Evolutionary conservation across 2,113 vertebrate genomes (phyloP).

Genomic region (Larimichthys polyactis): DNA sequence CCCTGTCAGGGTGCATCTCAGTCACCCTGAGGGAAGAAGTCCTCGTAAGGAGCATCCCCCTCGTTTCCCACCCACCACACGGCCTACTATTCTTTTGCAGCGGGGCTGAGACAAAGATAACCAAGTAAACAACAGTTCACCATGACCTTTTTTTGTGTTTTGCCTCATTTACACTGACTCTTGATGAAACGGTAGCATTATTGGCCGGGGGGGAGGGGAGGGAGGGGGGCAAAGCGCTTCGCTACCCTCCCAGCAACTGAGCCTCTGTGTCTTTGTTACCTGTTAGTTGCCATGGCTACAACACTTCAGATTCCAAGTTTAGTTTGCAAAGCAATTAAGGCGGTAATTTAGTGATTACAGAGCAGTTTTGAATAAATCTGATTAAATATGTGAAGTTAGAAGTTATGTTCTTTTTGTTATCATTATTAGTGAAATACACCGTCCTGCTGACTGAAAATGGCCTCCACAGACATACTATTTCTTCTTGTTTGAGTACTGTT

Average conservation of each 20-base stretch:
- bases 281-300: conserved; percentile 31
- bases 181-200: conserved; percentile 23
- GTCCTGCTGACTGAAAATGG: neutral
- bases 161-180: conserved; percentile 39
- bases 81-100: conserved; percentile 91
- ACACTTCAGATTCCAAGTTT: neutral
- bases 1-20: conserved; percentile 86
- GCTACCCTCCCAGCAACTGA: neutral
- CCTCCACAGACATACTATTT: neutral
- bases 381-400: neutral
- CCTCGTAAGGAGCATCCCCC: conserved; percentile 79
- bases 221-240: neutral
- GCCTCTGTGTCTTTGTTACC: conserved; percentile 19
- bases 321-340: conserved; percentile 8
- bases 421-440: neutral
- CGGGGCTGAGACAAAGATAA: conserved; percentile 88
- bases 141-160: conserved; percentile 60
- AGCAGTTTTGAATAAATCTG: neutral
- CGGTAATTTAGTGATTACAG: neutral
- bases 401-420: neutral
- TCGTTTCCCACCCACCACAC: conserved; percentile 85
- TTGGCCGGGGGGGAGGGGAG: too few species aligned
- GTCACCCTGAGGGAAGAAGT: conserved; percentile 85
- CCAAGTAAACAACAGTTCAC: conserved; percentile 75
- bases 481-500: neutral